phyloP scores from a whole-genome alignment of 2,888 invertebrate genomes.

The Agonopterix arenella region DNA sequence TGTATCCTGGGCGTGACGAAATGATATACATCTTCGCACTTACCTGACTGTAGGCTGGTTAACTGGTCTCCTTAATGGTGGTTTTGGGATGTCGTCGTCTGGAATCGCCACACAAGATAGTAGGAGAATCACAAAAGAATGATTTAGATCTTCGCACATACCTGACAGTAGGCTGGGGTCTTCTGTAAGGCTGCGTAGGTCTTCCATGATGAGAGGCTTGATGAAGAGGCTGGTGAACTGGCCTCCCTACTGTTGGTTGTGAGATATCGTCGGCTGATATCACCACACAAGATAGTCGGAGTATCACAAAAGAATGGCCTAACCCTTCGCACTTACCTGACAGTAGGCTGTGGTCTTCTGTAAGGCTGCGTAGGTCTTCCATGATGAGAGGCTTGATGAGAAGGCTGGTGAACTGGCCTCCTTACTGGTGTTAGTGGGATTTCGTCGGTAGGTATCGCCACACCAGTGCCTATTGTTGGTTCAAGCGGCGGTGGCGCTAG shows the following conservation, averaged over 20 bases:
- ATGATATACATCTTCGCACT: too few species aligned
- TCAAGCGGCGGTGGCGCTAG: slow-evolving; percentile 27
- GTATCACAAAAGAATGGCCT: too few species aligned
- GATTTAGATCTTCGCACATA: slow-evolving; percentile 20
- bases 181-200: slow-evolving; percentile 63
- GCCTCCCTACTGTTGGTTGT: slow-evolving; percentile 28
- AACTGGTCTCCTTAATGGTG: too few species aligned
- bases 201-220: slow-evolving; percentile 23
- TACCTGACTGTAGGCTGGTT: too few species aligned
- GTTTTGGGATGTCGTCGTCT: too few species aligned
- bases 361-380: slow-evolving; percentile 71
- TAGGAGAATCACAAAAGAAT: too few species aligned
- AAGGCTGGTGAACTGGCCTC: slow-evolving; percentile 44
- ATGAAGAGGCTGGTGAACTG: slow-evolving; percentile 36
- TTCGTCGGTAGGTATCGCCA: slow-evolving; percentile 81
- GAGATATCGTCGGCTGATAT: slow-evolving; percentile 77
- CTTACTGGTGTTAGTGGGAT: slow-evolving; percentile 18
- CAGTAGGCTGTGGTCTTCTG: slow-evolving; percentile 77
- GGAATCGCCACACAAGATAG: too few species aligned
- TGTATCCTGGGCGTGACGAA: too few species aligned
- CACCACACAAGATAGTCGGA: slow-evolving; percentile 82
- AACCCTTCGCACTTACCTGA: too few species aligned
- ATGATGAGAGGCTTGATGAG: too few species aligned
- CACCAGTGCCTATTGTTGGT: slow-evolving; percentile 76
- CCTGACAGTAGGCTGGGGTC: slow-evolving; percentile 82